Conservation (phyloP, 2,888 invertebrate species). For the Drosophila ezoana region DNA sequence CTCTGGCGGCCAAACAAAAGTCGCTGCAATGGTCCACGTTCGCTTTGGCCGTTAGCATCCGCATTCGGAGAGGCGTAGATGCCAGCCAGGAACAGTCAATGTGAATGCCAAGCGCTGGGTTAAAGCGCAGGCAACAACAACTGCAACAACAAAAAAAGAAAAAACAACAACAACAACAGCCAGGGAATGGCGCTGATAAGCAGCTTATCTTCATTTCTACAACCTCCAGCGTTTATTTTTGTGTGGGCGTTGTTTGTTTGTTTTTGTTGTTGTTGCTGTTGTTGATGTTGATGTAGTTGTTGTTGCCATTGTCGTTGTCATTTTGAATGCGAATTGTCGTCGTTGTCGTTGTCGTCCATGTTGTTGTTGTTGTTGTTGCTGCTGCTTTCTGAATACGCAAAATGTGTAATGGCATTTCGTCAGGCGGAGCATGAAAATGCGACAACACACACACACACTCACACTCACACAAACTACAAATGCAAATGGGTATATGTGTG, state of each 20-base stretch:
- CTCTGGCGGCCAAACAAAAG: conserved; percentile 55
- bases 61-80: conserved; percentile 51
- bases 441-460: conserved; percentile 26
- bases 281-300: conserved; percentile 36
- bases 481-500: conserved; percentile 12
- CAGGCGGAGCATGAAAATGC: conserved; percentile 75
- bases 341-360: conserved; percentile 31
- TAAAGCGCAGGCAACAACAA: conserved; percentile 52
- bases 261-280: conserved; percentile 24
- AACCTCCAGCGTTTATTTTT: conserved; percentile 77
- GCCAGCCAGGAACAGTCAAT: conserved; percentile 46
- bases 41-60: conserved; percentile 60
- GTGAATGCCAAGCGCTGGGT: conserved; percentile 61
- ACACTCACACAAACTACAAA: conserved; percentile 4
- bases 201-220: conserved; percentile 79
- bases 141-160: conserved; percentile 13
- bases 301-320: conserved; percentile 46
- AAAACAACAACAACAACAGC: conserved; percentile 25
- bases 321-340: conserved; percentile 63
- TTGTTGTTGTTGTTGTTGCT: conserved; percentile 38
- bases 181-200: conserved; percentile 77
- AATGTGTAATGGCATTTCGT: conserved; percentile 79
- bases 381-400: conserved; percentile 68
- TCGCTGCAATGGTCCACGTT: conserved; percentile 44
- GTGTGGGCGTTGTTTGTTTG: conserved; percentile 57